A percentile compares a stretch with the other conserved stretches of the same genome.
phyloP scores from a whole-genome alignment of 1,140 invertebrate species.

The Rhynchophorus ferrugineus region DNA sequence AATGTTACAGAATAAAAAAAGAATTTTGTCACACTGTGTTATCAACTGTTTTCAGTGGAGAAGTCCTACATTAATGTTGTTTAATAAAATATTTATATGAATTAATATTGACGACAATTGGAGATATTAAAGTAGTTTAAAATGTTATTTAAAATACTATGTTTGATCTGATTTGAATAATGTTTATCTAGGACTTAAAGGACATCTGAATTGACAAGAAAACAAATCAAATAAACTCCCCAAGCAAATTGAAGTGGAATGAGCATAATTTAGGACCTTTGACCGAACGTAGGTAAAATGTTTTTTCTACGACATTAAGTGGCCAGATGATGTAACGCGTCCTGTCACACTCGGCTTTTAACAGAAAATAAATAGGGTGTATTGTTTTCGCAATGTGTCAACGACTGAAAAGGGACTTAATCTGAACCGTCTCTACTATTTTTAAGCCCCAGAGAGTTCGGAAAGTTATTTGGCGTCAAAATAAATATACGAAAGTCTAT shows the following conservation, averaged over 20 bases:
- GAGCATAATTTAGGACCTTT: conserved; percentile 1
- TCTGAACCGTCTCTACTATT: conserved; percentile 18
- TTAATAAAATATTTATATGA: too few species aligned
- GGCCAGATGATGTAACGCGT: conserved; percentile 11
- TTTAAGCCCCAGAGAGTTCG: conserved; percentile 20
- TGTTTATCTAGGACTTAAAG: too few species aligned
- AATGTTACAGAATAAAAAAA: too few species aligned
- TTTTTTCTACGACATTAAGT: neutral
- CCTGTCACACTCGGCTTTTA: conserved; percentile 9
- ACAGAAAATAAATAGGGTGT: conserved; percentile 17
- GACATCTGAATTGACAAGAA: too few species aligned
- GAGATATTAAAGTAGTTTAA: too few species aligned
- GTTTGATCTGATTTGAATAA: too few species aligned
- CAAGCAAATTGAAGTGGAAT: neutral
- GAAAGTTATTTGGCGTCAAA: conserved; percentile 21
- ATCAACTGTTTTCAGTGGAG: too few species aligned
- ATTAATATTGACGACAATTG: too few species aligned
- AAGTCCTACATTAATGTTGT: too few species aligned
- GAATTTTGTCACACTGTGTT: too few species aligned
- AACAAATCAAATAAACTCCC: neutral
- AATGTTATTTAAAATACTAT: too few species aligned
- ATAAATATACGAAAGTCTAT: conserved; percentile 19
- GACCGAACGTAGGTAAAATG: conserved; percentile 3
- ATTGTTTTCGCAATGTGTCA: conserved; percentile 24
- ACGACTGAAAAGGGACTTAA: conserved; percentile 18